These are phyloP conservation scores for Aspidiotus rigidus DNA, from an alignment of 2,888 invertebrate species.

Conservation along the genomic window DNA sequence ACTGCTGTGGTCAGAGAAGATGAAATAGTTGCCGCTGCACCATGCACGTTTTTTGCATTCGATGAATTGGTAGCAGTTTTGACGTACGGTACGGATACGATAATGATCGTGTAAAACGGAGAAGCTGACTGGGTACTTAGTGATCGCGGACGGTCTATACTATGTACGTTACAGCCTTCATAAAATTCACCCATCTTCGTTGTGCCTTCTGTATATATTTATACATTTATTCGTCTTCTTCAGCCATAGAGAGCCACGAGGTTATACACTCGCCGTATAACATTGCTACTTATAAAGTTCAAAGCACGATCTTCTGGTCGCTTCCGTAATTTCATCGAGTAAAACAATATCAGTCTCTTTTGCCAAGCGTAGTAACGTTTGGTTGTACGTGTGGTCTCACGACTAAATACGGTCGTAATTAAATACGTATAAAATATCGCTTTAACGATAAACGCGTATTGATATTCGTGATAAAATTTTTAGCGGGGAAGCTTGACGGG, in stretches of 20 bases:
- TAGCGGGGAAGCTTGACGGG: slow-evolving; percentile 7
- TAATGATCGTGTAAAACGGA: slow-evolving; percentile 2
- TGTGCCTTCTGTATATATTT: too few species aligned
- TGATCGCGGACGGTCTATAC: background rate
- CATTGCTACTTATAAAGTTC: slow-evolving; percentile 30
- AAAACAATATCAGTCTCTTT: slow-evolving; percentile 29
- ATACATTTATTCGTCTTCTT: background rate
- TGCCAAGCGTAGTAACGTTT: slow-evolving; percentile 26
- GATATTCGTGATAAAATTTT: slow-evolving; percentile 31
- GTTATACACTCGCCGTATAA: slow-evolving; percentile 4
- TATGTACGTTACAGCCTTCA: too few species aligned
- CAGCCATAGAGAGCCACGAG: background rate
- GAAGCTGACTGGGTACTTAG: background rate
- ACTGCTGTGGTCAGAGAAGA: background rate
- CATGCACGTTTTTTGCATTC: background rate
- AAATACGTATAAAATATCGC: slow-evolving; percentile 34
- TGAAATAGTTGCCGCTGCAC: background rate
- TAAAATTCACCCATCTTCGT: too few species aligned
- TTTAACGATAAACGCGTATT: slow-evolving; percentile 31
- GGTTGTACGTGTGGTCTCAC: slow-evolving; percentile 33
- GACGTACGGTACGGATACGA: background rate
- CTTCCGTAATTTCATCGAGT: slow-evolving; percentile 32
- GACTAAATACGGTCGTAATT: slow-evolving; percentile 32
- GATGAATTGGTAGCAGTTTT: background rate
- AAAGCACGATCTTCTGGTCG: slow-evolving; percentile 30